These are phyloP conservation scores for Cottoperca gobio DNA, from an alignment of 2,797 vertebrate species.

Conservation along the genomic window DNA sequence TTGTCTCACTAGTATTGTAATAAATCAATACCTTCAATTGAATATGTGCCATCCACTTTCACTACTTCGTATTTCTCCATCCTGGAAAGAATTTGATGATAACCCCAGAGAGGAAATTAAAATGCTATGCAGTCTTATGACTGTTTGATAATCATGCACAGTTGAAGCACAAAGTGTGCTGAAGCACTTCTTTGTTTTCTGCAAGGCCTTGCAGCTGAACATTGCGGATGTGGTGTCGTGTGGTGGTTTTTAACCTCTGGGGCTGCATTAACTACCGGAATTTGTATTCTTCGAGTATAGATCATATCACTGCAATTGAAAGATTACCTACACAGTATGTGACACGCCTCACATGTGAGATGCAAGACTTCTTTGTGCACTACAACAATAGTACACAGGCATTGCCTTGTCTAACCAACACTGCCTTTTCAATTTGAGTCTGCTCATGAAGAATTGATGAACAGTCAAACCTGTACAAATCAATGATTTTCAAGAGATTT, in stretches of 20 bases:
- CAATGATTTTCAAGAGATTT: conserved; percentile 76
- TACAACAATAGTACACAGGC: conserved; percentile 42
- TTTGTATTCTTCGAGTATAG: conserved; percentile 57
- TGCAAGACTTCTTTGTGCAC: conserved; percentile 50
- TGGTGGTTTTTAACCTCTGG: conserved; percentile 79
- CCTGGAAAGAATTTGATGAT: conserved; percentile 58
- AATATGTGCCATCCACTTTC: conserved; percentile 38
- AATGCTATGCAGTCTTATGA: conserved; percentile 72
- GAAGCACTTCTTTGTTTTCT: conserved; percentile 76
- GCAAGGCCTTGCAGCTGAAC: conserved; percentile 76
- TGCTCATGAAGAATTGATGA: conserved; percentile 78
- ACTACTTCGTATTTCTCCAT: conserved; percentile 45
- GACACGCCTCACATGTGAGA: conserved; percentile 55
- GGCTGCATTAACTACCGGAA: conserved; percentile 72
- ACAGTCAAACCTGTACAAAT: conserved; percentile 76
- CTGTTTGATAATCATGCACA: conserved; percentile 73
- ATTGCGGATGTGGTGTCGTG: conserved; percentile 82
- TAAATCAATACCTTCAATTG: conserved; percentile 53
- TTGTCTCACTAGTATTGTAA: conserved; percentile 32
- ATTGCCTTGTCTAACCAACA: conserved; percentile 17
- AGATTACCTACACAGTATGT: conserved; percentile 48
- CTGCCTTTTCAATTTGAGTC: conserved; percentile 59
- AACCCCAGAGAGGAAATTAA: conserved; percentile 77
- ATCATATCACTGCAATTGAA: conserved; percentile 58
- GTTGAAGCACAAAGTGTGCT: conserved; percentile 62